Percentiles rank a stretch among this genome's conserved stretches.
phyloP scores from a whole-genome alignment of 2,797 vertebrate genomes.

The Cuniculus paca region DNA sequence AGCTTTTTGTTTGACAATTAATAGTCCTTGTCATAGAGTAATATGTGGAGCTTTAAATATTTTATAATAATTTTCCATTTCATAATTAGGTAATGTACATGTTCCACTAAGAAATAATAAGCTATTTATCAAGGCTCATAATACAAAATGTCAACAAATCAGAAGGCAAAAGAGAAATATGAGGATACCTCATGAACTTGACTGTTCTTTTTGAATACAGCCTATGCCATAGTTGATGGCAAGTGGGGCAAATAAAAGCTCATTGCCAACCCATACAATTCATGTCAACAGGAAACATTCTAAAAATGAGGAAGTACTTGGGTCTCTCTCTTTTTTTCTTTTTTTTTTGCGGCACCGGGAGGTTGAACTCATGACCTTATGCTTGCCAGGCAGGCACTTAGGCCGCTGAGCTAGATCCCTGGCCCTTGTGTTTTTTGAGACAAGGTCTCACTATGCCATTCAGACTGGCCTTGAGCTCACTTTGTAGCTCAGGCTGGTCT shows the following conservation, averaged over 20 bases:
- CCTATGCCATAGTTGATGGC: background rate
- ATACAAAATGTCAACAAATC: slow-evolving; percentile 25
- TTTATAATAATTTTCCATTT: slow-evolving; percentile 6
- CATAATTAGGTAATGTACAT: background rate
- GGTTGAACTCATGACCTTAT: too few relatives aligned
- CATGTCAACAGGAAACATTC: background rate
- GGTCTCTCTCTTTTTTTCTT: too few relatives aligned
- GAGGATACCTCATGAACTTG: background rate
- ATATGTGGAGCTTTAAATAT: background rate
- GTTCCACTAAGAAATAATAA: slow-evolving; percentile 4
- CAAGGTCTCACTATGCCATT: too few relatives aligned
- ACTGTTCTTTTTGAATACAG: background rate
- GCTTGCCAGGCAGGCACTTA: too few relatives aligned
- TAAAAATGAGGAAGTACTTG: too few relatives aligned
- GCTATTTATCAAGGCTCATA: background rate
- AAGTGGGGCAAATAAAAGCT: background rate
- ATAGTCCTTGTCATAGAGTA: background rate
- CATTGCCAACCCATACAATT: background rate
- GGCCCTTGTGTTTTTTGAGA: too few relatives aligned
- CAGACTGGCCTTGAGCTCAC: too few relatives aligned
- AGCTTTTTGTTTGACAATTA: background rate
- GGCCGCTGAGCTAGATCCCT: too few relatives aligned
- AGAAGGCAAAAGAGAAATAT: background rate
- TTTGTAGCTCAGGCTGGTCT: too few relatives aligned
- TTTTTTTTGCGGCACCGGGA: too few relatives aligned